These are phyloP conservation scores for Clistopyga incitator DNA, from an alignment of 2,888 invertebrate species.

Conservation along the genomic window DNA sequence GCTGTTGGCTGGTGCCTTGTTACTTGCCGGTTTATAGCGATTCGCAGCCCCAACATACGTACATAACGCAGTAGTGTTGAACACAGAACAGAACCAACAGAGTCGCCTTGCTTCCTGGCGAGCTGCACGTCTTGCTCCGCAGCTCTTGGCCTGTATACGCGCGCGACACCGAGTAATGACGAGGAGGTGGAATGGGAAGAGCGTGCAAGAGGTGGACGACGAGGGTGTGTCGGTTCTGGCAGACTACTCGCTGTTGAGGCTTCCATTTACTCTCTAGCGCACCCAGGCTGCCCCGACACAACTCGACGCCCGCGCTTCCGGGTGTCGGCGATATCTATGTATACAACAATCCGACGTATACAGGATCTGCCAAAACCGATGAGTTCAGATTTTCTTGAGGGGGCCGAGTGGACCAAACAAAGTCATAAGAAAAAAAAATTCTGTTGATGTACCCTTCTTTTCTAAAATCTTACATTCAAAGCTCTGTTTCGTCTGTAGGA, in stretches of 20 bases:
- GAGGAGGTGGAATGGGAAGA: slow-evolving; percentile 12
- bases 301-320: slow-evolving; percentile 48
- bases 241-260: slow-evolving; percentile 51
- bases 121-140: slow-evolving; percentile 28
- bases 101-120: slow-evolving; percentile 32
- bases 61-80: slow-evolving; percentile 13
- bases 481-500: too few species aligned
- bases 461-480: too few species aligned
- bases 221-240: slow-evolving; percentile 45
- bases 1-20: slow-evolving; percentile 26
- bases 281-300: slow-evolving; percentile 28
- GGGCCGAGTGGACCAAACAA: too few species aligned
- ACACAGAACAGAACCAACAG: slow-evolving; percentile 6
- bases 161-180: slow-evolving; percentile 45
- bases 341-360: slow-evolving; percentile 10
- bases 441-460: too few species aligned
- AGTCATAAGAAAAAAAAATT: not conserved
- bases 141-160: slow-evolving; percentile 43
- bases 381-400: not conserved
- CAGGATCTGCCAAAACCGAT: slow-evolving; percentile 10
- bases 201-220: slow-evolving; percentile 35
- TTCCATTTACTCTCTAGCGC: slow-evolving; percentile 53
- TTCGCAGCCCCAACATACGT: slow-evolving; percentile 11
- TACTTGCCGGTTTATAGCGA: slow-evolving; percentile 38
- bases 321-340: slow-evolving; percentile 35